Conservation (phyloP, 2,113 vertebrate species). For the Felis catus region F.catus_Fca126_mat1.0 CM031419.1:56295501-56296000, state of each 20-base stretch:
- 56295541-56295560: neutral
- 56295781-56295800: neutral
- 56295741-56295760: neutral
- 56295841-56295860: neutral
- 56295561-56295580: neutral
- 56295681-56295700: neutral
- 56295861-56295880: neutral
- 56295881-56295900: neutral
- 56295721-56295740: neutral
- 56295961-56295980: neutral
- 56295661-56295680: neutral
- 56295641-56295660: neutral
- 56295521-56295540: neutral
- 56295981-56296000: neutral
- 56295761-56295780: neutral
- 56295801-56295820: neutral
- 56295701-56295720: neutral
- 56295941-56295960: neutral
- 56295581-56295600: neutral
- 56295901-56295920: neutral
- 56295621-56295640: neutral
- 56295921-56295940: neutral
- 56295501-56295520: neutral
- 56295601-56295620: neutral
- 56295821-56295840: neutral